Evolutionary conservation across 2,888 invertebrate genomes (phyloP).

Genomic region (Platycheirus albimanus): DNA sequence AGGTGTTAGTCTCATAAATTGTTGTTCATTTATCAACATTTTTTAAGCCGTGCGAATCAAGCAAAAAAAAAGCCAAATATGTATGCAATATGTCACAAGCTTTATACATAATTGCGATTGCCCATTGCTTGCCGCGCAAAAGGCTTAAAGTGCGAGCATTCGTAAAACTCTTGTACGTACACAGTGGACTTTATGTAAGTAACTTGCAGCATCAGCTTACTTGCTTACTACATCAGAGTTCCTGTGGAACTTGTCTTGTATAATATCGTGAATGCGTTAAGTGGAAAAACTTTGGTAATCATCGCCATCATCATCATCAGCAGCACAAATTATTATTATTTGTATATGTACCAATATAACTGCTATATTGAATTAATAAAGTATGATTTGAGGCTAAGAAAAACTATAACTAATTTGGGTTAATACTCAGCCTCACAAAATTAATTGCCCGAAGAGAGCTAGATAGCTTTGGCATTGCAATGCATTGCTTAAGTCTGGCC

Average conservation of each 20-base stretch:
- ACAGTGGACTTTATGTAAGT: constrained; percentile 47
- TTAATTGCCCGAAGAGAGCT: too few relatives aligned
- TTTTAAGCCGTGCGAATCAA: constrained; percentile 11
- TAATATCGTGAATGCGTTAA: constrained; percentile 24
- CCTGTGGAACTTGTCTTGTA: constrained; percentile 48
- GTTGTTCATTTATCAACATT: constrained; percentile 22
- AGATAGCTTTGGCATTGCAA: too few relatives aligned
- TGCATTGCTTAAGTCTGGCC: too few relatives aligned
- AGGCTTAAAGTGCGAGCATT: constrained; percentile 3
- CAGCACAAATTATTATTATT: too few relatives aligned
- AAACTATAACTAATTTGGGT: too few relatives aligned
- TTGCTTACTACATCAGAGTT: constrained; percentile 27
- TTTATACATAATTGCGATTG: constrained; percentile 28
- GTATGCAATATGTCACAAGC: constrained; percentile 54
- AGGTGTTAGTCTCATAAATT: constrained; percentile 66
- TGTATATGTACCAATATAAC: too few relatives aligned
- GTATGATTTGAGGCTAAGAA: too few relatives aligned
- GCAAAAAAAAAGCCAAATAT: constrained; percentile 42
- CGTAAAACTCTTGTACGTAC: constrained; percentile 6
- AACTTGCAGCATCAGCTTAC: constrained; percentile 17
- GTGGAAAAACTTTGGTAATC: not conserved
- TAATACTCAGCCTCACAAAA: too few relatives aligned
- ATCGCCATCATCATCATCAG: constrained; percentile 7
- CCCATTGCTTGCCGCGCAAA: not conserved
- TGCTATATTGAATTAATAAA: constrained; percentile 4